Percentiles rank a stretch among this genome's conserved stretches.
Evolutionary conservation across 2,797 vertebrate genomes (phyloP).

Genomic region (Rhinatrema bivittatum): DNA sequence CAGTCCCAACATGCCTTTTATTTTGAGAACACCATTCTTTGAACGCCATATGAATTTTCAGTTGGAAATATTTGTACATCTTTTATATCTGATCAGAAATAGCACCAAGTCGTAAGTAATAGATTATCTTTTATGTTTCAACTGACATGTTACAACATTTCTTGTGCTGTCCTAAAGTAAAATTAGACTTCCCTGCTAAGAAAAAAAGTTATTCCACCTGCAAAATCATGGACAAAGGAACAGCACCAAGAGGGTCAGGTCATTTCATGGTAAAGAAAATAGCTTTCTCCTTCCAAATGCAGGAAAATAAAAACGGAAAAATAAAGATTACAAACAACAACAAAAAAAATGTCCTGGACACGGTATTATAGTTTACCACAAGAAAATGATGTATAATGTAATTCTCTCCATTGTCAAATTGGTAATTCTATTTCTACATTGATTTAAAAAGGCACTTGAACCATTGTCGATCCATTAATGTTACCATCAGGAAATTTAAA

Average conservation of each 20-base stretch:
- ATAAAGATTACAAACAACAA: too few relatives aligned
- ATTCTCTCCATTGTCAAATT: too few relatives aligned
- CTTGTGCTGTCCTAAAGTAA: constrained; percentile 19
- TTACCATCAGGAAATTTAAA: neutral
- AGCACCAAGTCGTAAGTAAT: constrained; percentile 13
- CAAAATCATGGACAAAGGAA: constrained; percentile 2
- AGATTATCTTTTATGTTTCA: constrained; percentile 15
- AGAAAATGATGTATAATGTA: too few relatives aligned
- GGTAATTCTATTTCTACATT: too few relatives aligned
- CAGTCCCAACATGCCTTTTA: constrained; percentile 5
- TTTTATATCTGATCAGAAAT: too few relatives aligned
- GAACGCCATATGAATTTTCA: constrained; percentile 8
- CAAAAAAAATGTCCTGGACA: too few relatives aligned
- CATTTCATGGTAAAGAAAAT: too few relatives aligned
- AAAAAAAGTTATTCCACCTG: constrained; percentile 14
- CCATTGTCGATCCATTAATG: too few relatives aligned
- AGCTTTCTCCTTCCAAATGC: too few relatives aligned
- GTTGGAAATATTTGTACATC: neutral
- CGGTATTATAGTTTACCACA: too few relatives aligned
- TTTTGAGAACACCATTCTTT: neutral
- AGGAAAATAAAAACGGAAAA: too few relatives aligned
- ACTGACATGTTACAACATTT: constrained; percentile 12
- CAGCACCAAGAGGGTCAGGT: neutral
- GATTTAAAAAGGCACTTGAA: too few relatives aligned
- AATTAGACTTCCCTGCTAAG: constrained; percentile 21